Evolutionary conservation across 2,888 invertebrate genomes (phyloP).

Genomic region (Mycalesis mineus): DNA sequence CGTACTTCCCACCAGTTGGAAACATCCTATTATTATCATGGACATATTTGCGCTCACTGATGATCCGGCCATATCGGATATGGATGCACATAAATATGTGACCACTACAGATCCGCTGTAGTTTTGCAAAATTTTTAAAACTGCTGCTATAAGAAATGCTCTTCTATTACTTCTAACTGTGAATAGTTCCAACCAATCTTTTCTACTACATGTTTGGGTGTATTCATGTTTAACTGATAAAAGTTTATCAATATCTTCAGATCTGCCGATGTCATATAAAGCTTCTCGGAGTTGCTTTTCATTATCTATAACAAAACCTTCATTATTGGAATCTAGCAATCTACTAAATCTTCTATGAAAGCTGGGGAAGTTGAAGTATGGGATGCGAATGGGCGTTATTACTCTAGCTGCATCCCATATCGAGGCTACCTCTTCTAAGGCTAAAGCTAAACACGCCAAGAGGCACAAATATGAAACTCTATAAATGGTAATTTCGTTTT

Average conservation of each 20-base stretch:
- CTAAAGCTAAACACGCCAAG: no score
- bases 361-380: no score
- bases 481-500: no score
- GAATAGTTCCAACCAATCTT: conserved; percentile 42
- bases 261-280: conserved; percentile 39
- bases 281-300: conserved; percentile 4
- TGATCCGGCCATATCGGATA: conserved; percentile 26
- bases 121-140: conserved; percentile 35
- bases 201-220: conserved; percentile 24
- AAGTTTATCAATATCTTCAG: conserved; percentile 39
- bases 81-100: conserved; percentile 22
- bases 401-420: no score
- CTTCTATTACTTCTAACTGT: conserved; percentile 42
- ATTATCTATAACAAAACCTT: conserved; percentile 34
- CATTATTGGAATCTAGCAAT: no score
- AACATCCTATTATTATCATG: conserved; percentile 23
- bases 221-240: conserved; percentile 30
- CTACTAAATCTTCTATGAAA: no score
- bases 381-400: no score
- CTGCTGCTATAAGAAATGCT: conserved; percentile 41
- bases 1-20: conserved; percentile 21
- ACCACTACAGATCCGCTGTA: conserved; percentile 22
- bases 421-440: no score
- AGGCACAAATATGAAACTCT: no score
- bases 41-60: conserved; percentile 19